Percentiles rank a stretch among this genome's conserved stretches.
Conservation (phyloP, 1,140 invertebrate species). For the Drosophila nasuta region DNA sequence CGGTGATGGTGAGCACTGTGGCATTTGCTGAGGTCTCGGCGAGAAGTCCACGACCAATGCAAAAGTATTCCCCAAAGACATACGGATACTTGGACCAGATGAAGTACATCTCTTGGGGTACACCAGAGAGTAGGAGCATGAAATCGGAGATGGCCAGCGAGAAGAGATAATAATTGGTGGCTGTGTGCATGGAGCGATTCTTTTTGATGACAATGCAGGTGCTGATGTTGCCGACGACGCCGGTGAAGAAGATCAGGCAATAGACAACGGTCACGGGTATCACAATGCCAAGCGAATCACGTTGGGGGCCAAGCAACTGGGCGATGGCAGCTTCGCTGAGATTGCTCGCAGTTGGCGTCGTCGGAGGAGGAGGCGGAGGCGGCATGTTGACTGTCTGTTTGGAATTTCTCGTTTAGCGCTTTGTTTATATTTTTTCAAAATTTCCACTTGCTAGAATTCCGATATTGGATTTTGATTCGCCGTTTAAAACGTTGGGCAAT, state of each 20-base stretch:
- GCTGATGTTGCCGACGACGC: conserved; percentile 95
- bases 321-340: conserved; percentile 25
- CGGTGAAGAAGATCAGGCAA: conserved; percentile 92
- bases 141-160: conserved; percentile 97
- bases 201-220: conserved; percentile 96
- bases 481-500: conserved; percentile 47
- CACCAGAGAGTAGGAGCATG: conserved; percentile 91
- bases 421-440: conserved; percentile 69
- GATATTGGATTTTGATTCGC: conserved; percentile 13
- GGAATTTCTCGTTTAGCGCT: conserved; percentile 24
- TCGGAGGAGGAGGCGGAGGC: no score
- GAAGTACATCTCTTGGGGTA: conserved; percentile 93
- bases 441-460: conserved; percentile 73
- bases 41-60: conserved; percentile 92
- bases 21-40: conserved; percentile 97
- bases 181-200: conserved; percentile 97
- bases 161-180: conserved; percentile 97
- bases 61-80: conserved; percentile 94
- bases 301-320: conserved; percentile 57
- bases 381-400: conserved; percentile 21
- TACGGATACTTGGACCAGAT: conserved; percentile 96
- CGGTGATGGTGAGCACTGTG: conserved; percentile 95
- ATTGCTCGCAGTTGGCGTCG: conserved; percentile 19
- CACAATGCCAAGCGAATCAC: conserved; percentile 90
- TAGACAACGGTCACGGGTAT: conserved; percentile 93